Evolutionary conservation across 2,888 invertebrate genomes (phyloP), one percentile per base, ranked within the genome.

Genomic region (Tillus elongatus): DNA sequence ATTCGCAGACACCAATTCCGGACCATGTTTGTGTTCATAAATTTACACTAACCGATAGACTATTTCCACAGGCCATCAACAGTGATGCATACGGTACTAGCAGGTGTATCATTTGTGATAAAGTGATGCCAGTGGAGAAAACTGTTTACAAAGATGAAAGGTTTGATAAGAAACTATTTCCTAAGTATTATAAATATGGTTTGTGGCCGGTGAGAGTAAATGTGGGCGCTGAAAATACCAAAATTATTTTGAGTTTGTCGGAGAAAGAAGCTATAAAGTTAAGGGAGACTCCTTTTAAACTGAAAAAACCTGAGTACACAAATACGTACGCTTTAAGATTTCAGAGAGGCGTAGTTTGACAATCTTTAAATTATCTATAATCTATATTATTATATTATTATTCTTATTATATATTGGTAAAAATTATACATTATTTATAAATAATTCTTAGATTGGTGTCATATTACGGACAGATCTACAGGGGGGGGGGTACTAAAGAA

Each of bases 21-120:
- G n/a, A n/a, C n/a, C 24, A 19, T n/a, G 24, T 19, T 19, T 19
- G 24, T n/a, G 24, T 19, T 19, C 24, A 19, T 19, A 6, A 19
- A 19, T 19, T 19, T 19, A 19, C n/a, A 19, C n/a, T 19, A n/a
- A n/a, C 6, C n/a, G 24, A 19, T n/a, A 19, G 76, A 34, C 53
- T 75, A 8, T 72, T 75, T 43, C 74, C 75, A 0, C 69, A 72
- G 10, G 69, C 73, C 1, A 43, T 72, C 8, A 67, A 66, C 29
- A 52, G 59, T 6, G 72, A 73, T 37, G 57, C 63, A 24, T 61
- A 64, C 15, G 66, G 70, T 4, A 64, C 56, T 19, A 67, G 72
- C 8, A 55, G 73, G 14, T 74, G 74, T 45, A 61, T 64, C 1
- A 66, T 71, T 46, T 75, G 75, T 36, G 62, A 66, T 30, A 57